phyloP scores from a whole-genome alignment of 2,113 vertebrate species.

The Columbina picui region DNA sequence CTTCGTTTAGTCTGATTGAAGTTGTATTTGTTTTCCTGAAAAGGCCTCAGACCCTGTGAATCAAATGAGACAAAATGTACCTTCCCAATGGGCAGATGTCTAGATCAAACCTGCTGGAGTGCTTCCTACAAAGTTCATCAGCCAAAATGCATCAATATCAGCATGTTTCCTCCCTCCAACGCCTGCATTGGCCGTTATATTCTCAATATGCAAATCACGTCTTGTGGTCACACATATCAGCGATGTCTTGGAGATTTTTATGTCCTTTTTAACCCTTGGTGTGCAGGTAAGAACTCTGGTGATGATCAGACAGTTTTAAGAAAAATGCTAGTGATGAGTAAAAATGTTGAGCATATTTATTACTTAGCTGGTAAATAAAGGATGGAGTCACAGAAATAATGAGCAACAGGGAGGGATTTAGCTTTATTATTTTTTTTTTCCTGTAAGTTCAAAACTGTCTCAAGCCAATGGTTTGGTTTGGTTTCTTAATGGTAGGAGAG shows the following conservation, averaged over 20 bases:
- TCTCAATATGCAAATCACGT: slow-evolving; percentile 42
- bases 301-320: not conserved
- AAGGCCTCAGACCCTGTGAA: slow-evolving; percentile 58
- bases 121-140: slow-evolving; percentile 38
- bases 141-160: slow-evolving; percentile 29
- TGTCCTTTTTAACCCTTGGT: slow-evolving; percentile 61
- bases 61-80: slow-evolving; percentile 45
- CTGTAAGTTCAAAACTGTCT: not conserved
- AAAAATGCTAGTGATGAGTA: not conserved
- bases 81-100: slow-evolving; percentile 39
- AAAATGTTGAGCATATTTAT: not conserved
- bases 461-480: not conserved
- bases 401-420: not conserved
- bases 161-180: slow-evolving; percentile 2
- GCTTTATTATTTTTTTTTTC: not conserved
- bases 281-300: slow-evolving; percentile 33
- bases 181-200: slow-evolving; percentile 60
- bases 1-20: slow-evolving; percentile 28
- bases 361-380: not conserved
- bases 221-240: slow-evolving; percentile 15
- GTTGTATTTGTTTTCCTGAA: slow-evolving; percentile 23
- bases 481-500: not conserved
- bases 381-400: not conserved
- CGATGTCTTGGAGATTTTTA: slow-evolving; percentile 53
- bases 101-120: slow-evolving; percentile 51